Evolutionary conservation across 1,140 invertebrate species (phyloP), one percentile per base, ranked within the genome.

Genomic region (Drosophila nikananu): DNA sequence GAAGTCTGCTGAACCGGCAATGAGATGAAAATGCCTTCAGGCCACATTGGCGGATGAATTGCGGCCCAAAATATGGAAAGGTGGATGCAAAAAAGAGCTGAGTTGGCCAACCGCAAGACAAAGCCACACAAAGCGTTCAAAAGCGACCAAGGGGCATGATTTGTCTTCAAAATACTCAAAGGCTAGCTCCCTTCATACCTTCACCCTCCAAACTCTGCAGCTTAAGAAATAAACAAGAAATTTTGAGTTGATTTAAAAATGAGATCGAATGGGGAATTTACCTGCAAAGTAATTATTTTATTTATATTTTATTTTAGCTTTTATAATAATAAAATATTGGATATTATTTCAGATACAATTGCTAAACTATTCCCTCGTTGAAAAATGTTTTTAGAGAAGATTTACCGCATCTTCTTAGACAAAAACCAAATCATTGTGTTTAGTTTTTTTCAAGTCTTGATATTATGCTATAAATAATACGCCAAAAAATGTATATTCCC

Each of bases 161-260:
- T 87, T 87, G 84, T 87, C 83, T 87, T 83, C 73, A 80, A 87
- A 83, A 77, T 66, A 86, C 65, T 76, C 70, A 65, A 52, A 74
- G 46, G 59, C 27, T 15, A 9, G 5, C 15, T 5, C 44, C 37
- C n/a, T 30, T 19, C 3, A 19, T 21, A 12, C 44, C 44, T 55
- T 46, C 30, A 35, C 46, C 23, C 48, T 13, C 17, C 39, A 44
- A 52, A n/a, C 46, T 63, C 10, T 19, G 39, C 5, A 46, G 13
- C 21, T 17, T n/a, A 61, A 66, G 23, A 52, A 51, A 58, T 59
- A 79, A 75, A 66, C 46, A 48, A 75, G 25, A 75, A 51, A 25
- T 64, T 67, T 51, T 10, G 41, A 27, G 2, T 73, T 42, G 32
- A 2, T n/a, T 32, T 51, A 12, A 30, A 25, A 49, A 61, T 19